These are phyloP conservation scores for Rhopalosiphum nymphaeae DNA, from an alignment of 2,888 invertebrate species.

Conservation along the genomic window DNA sequence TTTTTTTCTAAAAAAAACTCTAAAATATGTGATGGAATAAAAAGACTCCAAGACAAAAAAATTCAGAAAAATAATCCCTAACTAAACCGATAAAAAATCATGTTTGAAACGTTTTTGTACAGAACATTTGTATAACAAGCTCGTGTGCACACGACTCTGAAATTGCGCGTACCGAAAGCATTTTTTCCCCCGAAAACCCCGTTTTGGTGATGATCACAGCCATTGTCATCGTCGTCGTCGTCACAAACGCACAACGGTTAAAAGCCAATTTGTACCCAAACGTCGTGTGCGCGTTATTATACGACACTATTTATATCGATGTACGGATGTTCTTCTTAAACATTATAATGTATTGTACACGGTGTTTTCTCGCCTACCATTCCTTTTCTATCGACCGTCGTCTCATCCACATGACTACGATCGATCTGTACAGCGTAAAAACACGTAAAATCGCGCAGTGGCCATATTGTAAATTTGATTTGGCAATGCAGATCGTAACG, in stretches of 20 bases:
- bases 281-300: not conserved
- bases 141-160: too few species aligned
- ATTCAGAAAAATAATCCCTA: too few species aligned
- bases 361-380: not conserved
- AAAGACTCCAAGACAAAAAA: too few species aligned
- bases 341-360: not conserved
- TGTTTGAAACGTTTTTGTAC: too few species aligned
- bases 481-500: not conserved
- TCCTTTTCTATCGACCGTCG: not conserved
- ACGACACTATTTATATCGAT: not conserved
- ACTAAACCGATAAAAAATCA: too few species aligned
- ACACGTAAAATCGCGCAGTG: not conserved
- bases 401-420: not conserved
- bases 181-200: not conserved
- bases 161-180: too few species aligned
- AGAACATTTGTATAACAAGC: too few species aligned
- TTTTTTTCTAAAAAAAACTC: too few species aligned
- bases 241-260: not conserved
- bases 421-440: not conserved
- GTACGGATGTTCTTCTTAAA: not conserved
- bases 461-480: slow-evolving; percentile 18
- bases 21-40: too few species aligned
- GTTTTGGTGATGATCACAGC: not conserved
- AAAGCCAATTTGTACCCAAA: slow-evolving; percentile 31
- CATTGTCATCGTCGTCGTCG: not conserved